A percentile compares a stretch with the other conserved stretches of the same genome.
phyloP scores from a whole-genome alignment of 2,797 vertebrate genomes.

The Liparis tanakae region DNA sequence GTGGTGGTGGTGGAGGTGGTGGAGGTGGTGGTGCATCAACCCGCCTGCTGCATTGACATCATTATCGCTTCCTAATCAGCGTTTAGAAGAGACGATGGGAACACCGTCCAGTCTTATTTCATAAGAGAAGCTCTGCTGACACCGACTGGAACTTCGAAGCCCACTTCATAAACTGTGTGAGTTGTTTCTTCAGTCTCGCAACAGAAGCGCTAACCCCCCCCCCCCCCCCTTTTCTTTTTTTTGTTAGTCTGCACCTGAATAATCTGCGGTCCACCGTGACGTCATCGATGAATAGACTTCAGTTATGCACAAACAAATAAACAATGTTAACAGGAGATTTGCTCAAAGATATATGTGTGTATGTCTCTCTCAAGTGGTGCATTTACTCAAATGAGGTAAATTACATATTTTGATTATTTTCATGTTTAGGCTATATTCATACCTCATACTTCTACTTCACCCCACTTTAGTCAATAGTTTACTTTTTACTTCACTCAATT shows the following conservation, averaged over 20 bases:
- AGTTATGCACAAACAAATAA: conserved; percentile 16
- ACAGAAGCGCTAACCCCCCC: conserved; percentile 1
- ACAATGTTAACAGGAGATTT: conserved; percentile 3
- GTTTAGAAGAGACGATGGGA: conserved; percentile 32
- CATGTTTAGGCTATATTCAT: neutral
- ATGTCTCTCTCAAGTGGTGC: neutral
- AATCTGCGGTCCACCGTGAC: conserved; percentile 7
- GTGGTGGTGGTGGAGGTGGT: neutral
- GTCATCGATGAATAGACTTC: conserved; percentile 21
- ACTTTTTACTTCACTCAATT: neutral
- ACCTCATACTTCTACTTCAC: neutral
- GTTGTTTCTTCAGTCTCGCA: neutral
- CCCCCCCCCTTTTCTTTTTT: no score
- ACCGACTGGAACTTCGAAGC: neutral
- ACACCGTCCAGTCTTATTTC: conserved; percentile 33
- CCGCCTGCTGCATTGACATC: conserved; percentile 60
- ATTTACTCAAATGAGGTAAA: neutral
- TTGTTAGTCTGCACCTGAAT: neutral
- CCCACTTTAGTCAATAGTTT: neutral
- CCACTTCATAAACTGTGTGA: neutral
- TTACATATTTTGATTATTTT: neutral
- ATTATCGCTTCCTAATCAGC: conserved; percentile 71
- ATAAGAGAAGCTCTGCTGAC: conserved; percentile 8
- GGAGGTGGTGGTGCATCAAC: conserved; percentile 48
- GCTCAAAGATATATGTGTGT: neutral